Evolutionary conservation across 1,140 invertebrate species (phyloP).

Genomic region (Phocides pigmalion): DNA sequence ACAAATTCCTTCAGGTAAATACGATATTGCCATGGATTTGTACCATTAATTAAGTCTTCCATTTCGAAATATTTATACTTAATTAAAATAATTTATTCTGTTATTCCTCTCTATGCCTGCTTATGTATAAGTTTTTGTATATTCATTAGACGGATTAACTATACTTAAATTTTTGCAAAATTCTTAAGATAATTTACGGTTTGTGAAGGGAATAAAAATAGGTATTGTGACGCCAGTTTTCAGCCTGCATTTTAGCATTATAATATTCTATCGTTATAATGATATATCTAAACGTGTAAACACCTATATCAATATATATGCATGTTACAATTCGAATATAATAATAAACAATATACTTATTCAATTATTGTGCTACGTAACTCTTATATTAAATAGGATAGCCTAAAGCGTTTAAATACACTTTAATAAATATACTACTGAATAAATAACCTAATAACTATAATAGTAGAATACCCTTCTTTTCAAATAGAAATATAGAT

Average conservation of each 20-base stretch:
- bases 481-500: constrained; percentile 34
- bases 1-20: constrained; percentile 55
- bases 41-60: constrained; percentile 79
- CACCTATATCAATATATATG: constrained; percentile 35
- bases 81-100: constrained; percentile 56
- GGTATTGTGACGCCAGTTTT: constrained; percentile 16
- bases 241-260: constrained; percentile 26
- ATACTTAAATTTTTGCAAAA: constrained; percentile 10
- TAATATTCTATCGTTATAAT: constrained; percentile 21
- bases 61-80: constrained; percentile 70
- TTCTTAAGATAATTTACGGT: constrained; percentile 20
- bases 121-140: constrained; percentile 62
- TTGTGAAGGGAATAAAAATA: constrained; percentile 14
- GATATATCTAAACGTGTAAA: constrained; percentile 17
- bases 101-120: constrained; percentile 69
- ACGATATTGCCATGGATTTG: constrained; percentile 70
- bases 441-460: constrained; percentile 39
- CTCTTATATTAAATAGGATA: constrained; percentile 45
- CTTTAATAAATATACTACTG: constrained; percentile 41
- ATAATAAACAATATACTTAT: constrained; percentile 41
- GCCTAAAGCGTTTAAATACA: constrained; percentile 43
- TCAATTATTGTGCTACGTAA: constrained; percentile 46
- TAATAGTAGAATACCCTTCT: constrained; percentile 36
- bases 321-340: constrained; percentile 43
- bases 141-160: constrained; percentile 27